Conservation (phyloP, 2,113 vertebrate species). For the Charadrius vociferus region DNA sequence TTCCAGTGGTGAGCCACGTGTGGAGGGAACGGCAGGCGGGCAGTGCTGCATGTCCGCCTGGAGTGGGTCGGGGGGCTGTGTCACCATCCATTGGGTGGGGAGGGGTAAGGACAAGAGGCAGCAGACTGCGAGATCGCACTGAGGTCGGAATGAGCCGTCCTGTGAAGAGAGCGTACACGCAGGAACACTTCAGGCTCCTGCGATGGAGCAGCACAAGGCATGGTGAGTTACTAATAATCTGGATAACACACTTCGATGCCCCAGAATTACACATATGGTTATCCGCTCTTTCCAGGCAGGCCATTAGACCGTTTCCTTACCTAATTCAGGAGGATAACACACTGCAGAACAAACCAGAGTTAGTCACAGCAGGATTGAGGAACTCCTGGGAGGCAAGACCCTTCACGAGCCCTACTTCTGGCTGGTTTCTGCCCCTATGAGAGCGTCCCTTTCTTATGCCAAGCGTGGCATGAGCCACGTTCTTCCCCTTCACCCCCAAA, state of each 20-base stretch:
- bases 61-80: background rate
- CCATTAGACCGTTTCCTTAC: background rate
- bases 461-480: fast-evolving
- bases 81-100: background rate
- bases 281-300: background rate
- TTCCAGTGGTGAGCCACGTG: background rate
- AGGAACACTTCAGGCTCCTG: background rate
- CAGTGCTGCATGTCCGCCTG: fast-evolving
- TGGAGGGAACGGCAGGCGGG: background rate
- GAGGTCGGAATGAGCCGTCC: background rate
- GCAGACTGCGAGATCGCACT: fast-evolving
- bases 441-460: background rate
- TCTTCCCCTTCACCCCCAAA: background rate
- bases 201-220: background rate
- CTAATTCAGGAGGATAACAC: background rate
- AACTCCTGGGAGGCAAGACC: background rate
- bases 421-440: background rate
- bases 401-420: fast-evolving
- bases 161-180: background rate
- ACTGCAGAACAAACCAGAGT: no score
- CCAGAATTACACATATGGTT: background rate
- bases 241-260: background rate
- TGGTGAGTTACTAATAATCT: background rate
- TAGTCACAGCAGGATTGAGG: background rate
- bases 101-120: background rate